Conservation (phyloP, 2,888 invertebrate species). For the Diaphora mendica region DNA sequence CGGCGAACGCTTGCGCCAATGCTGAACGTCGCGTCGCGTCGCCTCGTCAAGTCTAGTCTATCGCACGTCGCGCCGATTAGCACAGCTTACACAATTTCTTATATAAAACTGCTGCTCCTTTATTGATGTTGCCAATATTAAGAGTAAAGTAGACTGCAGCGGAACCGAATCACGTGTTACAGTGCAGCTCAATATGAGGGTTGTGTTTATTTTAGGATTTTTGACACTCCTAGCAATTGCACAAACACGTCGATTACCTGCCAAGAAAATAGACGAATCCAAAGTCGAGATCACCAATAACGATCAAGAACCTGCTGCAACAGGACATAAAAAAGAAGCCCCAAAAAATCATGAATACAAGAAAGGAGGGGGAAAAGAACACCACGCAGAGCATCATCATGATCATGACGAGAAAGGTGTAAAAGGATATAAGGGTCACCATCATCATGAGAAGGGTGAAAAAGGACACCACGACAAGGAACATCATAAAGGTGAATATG, state of each 20-base stretch:
- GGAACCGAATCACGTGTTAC: constrained; percentile 49
- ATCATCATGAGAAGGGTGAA: constrained; percentile 89
- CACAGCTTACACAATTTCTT: constrained; percentile 82
- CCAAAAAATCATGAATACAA: constrained; percentile 82
- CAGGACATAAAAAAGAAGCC: constrained; percentile 82
- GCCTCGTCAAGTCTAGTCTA: constrained; percentile 53
- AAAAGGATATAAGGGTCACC: constrained; percentile 90
- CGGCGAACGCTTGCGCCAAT: constrained; percentile 62
- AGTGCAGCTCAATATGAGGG: constrained; percentile 68
- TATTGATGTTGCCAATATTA: constrained; percentile 76
- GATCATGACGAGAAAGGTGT: constrained; percentile 90
- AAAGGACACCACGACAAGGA: constrained; percentile 92
- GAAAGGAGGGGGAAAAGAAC: constrained; percentile 89
- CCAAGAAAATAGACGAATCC: constrained; percentile 51
- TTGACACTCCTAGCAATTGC: constrained; percentile 62
- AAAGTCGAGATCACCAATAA: constrained; percentile 51
- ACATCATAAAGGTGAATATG: constrained; percentile 87
- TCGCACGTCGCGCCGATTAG: constrained; percentile 74
- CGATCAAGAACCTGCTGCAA: constrained; percentile 77
- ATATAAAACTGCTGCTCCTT: constrained; percentile 84
- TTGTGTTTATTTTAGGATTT: constrained; percentile 67
- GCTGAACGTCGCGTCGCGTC: constrained; percentile 38
- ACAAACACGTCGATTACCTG: constrained; percentile 69
- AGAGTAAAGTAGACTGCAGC: constrained; percentile 65
- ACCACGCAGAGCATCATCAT: constrained; percentile 88